Percentiles rank a stretch among this genome's conserved stretches.
Conservation (phyloP, 2,797 vertebrate genomes). For the Oophaga sylvatica region DNA sequence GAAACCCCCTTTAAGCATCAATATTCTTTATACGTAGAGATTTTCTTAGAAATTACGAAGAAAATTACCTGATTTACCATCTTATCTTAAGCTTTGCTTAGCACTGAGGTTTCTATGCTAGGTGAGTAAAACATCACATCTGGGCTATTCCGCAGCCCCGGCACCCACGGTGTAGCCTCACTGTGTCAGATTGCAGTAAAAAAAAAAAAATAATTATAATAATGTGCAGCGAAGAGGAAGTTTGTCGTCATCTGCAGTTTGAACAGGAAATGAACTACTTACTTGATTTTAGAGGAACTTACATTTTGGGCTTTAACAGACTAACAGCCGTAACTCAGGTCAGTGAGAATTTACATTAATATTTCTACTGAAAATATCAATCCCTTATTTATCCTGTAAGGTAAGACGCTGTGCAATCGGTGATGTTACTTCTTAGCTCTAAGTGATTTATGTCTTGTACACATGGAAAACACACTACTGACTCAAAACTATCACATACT, state of each 20-base stretch:
- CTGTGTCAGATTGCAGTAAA: slow-evolving; percentile 29
- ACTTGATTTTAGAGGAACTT: slow-evolving; percentile 68
- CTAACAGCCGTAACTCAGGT: slow-evolving; percentile 71
- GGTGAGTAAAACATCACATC: background rate
- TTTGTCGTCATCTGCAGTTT: slow-evolving; percentile 68
- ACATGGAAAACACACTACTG: background rate
- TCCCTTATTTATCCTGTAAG: background rate
- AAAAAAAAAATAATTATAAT: slow-evolving; percentile 8
- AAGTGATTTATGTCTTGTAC: background rate
- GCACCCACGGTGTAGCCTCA: background rate
- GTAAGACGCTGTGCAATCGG: background rate
- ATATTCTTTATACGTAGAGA: background rate
- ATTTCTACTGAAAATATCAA: background rate
- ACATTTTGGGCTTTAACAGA: slow-evolving; percentile 49
- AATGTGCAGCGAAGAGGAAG: slow-evolving; percentile 75
- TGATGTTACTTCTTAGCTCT: background rate
- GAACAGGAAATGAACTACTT: slow-evolving; percentile 72
- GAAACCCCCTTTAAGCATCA: too few relatives aligned
- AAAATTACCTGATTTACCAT: background rate
- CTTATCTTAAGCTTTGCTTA: too few relatives aligned
- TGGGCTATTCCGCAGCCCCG: background rate
- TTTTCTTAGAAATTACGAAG: background rate
- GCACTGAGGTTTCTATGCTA: background rate
- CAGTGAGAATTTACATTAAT: slow-evolving; percentile 61
- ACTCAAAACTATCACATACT: background rate